phyloP scores from a whole-genome alignment of 2,113 vertebrate species.

The Saguinus imperator region DNA sequence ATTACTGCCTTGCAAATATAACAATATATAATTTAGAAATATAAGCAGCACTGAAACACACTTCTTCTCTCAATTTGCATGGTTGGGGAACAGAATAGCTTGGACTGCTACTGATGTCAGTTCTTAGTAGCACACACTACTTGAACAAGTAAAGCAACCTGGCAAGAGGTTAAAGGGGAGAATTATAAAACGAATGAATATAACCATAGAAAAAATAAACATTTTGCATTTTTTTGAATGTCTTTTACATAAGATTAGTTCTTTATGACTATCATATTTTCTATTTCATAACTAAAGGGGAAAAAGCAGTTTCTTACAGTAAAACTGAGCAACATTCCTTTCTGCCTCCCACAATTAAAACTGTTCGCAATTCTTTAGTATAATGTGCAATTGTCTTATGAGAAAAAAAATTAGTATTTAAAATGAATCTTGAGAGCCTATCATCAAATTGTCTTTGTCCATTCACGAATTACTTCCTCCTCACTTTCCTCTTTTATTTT shows the following conservation, averaged over 20 bases:
- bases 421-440: slow-evolving; percentile 29
- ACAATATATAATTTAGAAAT: background rate
- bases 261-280: background rate
- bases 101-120: background rate
- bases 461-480: background rate
- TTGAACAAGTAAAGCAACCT: background rate
- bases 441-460: background rate
- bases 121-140: background rate
- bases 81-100: background rate
- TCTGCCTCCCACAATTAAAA: background rate
- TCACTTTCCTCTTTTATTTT: background rate
- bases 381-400: background rate
- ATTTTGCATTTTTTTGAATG: background rate
- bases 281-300: background rate
- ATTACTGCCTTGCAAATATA: background rate
- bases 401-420: background rate
- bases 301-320: background rate
- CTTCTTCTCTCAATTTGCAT: background rate
- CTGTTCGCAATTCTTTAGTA: background rate
- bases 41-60: background rate
- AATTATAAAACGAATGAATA: background rate
- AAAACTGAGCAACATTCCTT: slow-evolving; percentile 13
- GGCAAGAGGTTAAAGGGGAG: background rate
- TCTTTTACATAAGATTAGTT: background rate
- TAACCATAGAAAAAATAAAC: background rate